A percentile compares a stretch with the other conserved stretches of the same genome.
These are phyloP conservation scores for Myotis davidii DNA, from an alignment of 2,113 vertebrate genomes.

Conservation along the genomic window DNA sequence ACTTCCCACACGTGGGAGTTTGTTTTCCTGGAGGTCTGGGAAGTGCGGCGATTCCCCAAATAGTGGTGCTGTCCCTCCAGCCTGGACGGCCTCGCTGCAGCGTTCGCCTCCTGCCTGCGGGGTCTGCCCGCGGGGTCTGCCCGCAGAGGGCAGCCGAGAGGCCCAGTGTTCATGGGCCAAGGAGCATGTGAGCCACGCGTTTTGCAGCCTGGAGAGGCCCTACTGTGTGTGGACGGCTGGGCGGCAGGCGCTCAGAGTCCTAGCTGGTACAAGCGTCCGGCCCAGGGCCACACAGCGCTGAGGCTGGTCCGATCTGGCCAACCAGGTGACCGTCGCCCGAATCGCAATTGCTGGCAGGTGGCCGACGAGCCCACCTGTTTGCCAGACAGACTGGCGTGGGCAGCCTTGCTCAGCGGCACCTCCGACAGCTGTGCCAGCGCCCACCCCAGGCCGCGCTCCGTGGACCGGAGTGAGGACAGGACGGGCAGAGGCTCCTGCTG, in stretches of 20 bases:
- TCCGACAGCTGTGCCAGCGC: background rate
- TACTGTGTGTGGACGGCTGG: background rate
- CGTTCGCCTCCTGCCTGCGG: background rate
- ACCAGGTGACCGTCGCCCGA: rapidly evolving
- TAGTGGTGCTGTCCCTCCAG: rapidly evolving
- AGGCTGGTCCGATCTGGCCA: background rate
- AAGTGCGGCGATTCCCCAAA: background rate
- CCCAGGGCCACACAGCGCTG: rapidly evolving
- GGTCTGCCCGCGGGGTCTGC: too few relatives aligned
- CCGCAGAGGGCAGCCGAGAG: background rate
- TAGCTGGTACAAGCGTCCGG: background rate
- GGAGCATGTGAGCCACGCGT: rapidly evolving
- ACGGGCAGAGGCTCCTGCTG: background rate
- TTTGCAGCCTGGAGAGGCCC: background rate
- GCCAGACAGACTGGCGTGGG: background rate
- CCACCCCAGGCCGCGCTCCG: rapidly evolving
- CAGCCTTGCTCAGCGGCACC: background rate
- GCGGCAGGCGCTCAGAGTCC: background rate
- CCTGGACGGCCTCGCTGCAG: rapidly evolving
- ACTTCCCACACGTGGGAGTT: background rate
- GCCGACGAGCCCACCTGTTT: background rate
- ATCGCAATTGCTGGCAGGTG: background rate
- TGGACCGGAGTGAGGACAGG: too few relatives aligned
- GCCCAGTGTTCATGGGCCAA: too few relatives aligned
- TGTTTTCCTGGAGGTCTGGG: background rate